A percentile compares a stretch with the other conserved stretches of the same genome.
Evolutionary conservation across 1,140 invertebrate genomes (phyloP).

Genomic region (Aricia agestis): DNA sequence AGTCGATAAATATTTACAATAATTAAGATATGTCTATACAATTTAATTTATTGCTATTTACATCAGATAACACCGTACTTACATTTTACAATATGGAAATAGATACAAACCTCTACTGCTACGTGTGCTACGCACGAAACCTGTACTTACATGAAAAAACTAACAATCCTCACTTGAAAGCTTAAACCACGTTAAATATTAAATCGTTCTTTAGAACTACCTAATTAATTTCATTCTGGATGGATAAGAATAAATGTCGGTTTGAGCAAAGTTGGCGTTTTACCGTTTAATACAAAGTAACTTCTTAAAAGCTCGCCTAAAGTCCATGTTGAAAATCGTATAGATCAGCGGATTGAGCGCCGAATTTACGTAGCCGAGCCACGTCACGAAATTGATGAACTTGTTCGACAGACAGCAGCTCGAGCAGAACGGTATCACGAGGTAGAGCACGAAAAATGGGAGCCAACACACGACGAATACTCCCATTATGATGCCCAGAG

Average conservation of each 20-base stretch:
- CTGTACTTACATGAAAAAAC: constrained; percentile 23
- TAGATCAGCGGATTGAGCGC: constrained; percentile 98
- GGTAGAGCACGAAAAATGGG: constrained; percentile 97
- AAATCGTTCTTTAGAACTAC: constrained; percentile 9
- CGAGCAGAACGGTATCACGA: constrained; percentile 91
- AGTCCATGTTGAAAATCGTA: constrained; percentile 98
- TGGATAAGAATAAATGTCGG: constrained; percentile 2
- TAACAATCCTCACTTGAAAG: constrained; percentile 4
- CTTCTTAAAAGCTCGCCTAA: constrained; percentile 94
- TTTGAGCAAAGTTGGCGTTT: constrained; percentile 15
- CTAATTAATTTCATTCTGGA: neutral
- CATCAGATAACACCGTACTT: constrained; percentile 24
- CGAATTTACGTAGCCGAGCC: constrained; percentile 98
- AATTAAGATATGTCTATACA: constrained; percentile 16
- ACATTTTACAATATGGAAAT: neutral
- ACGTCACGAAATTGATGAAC: constrained; percentile 93
- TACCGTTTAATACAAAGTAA: constrained; percentile 82
- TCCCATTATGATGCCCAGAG: constrained; percentile 95
- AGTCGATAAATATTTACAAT: constrained; percentile 20
- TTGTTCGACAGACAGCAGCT: constrained; percentile 86
- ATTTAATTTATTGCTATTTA: constrained; percentile 15
- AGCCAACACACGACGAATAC: constrained; percentile 98
- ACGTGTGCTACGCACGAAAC: constrained; percentile 56
- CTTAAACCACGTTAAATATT: constrained; percentile 11
- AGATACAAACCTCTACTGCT: constrained; percentile 23